Evolutionary conservation across 2,888 invertebrate genomes (phyloP).

Genomic region (Xestoiulus laeticollis): DNA sequence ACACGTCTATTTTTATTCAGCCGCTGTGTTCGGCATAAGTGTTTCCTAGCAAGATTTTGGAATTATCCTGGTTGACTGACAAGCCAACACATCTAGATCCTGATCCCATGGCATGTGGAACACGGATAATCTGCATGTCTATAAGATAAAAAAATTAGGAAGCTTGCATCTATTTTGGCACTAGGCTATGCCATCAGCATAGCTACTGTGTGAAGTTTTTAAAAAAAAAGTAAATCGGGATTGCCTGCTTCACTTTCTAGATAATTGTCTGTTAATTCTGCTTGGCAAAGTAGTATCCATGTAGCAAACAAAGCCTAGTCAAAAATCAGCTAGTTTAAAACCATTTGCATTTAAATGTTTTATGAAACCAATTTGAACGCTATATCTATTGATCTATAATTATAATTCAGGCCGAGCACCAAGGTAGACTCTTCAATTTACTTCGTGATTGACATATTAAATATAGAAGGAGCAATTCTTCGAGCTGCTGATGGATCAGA

Average conservation of each 20-base stretch:
- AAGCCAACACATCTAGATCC: too few species aligned
- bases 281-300: neutral
- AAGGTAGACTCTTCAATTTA: neutral
- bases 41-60: too few species aligned
- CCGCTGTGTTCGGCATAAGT: too few species aligned
- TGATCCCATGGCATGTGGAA: too few species aligned
- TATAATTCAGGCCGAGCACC: conserved; percentile 2
- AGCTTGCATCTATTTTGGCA: neutral
- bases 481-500: conserved; percentile 9
- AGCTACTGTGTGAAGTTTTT: neutral
- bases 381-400: conserved; percentile 20
- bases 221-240: neutral
- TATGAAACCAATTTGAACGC: conserved; percentile 26
- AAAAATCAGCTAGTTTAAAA: neutral
- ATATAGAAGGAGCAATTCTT: conserved; percentile 4
- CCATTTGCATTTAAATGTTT: conserved; percentile 20
- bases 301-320: neutral
- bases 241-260: neutral
- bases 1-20: too few species aligned
- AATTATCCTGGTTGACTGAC: too few species aligned
- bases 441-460: conserved; percentile 26
- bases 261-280: conserved; percentile 20
- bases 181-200: neutral
- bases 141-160: too few species aligned
- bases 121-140: too few species aligned